Evolutionary conservation across 1,140 invertebrate genomes (phyloP), one percentile per base, ranked within the genome.

Genomic region (Cyclina sinensis): DNA sequence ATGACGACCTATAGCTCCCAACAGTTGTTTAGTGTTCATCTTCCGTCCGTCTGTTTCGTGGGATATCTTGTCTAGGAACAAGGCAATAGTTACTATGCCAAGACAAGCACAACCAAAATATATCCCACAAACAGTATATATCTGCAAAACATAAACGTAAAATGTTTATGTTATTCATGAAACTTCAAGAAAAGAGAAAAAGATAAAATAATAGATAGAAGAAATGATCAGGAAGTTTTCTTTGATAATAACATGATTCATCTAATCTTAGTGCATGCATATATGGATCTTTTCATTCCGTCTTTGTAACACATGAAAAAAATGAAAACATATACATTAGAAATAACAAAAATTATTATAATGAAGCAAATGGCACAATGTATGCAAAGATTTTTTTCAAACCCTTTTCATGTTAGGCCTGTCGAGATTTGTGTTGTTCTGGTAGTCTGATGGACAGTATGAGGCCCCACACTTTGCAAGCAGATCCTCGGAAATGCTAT

Each of bases 1-100:
- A 92, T 99, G 98, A 93, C 97, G 97, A 76, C 98, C 97, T 7
- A 98, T 99, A 18, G 98, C 98, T 0, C 97, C 97, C 1, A 99
- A 95, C 83, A 99, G 96, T 93, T 98, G 97, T 88, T 98, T 43
- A 7, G 89, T 86, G 39, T 16, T 86, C 65, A 54, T 89, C 54
- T 21, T 27, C 16, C 54, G 12, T 68, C 37, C 32, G 24, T 59
- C n/a, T 35, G 83, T 70, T 3, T 83, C 65, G 14, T 59, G 65
- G 39, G 59, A 24, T 24, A 93, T 39, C 0, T 90, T 98, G 96
- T 99, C 98, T 24, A 99, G 97, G 81, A 99, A 97, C 16, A 98
- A 93, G 1, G 97, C 97, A 68, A 99, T 97, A 90, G 99, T 97
- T 30, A 98, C 95, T 0, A 98, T 97, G 5, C 98, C 98, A 7